These are phyloP conservation scores for Cepphus grylle DNA, from an alignment of 2,113 vertebrate species.

Conservation along the genomic window DNA sequence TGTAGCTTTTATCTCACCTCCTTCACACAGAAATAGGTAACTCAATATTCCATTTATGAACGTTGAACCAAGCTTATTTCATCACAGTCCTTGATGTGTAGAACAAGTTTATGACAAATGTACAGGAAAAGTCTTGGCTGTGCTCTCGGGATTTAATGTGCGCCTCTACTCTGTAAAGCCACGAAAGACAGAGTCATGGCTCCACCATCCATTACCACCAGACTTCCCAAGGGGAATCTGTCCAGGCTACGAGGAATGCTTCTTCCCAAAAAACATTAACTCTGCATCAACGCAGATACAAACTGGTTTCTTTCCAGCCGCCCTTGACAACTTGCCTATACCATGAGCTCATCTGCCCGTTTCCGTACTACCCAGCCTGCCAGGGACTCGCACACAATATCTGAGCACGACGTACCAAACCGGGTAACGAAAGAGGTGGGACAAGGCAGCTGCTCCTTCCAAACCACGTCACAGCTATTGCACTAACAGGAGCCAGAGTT, in stretches of 20 bases:
- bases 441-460: neutral
- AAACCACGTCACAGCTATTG: neutral
- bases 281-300: neutral
- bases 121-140: neutral
- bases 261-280: neutral
- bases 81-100: neutral
- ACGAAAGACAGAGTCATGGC: neutral
- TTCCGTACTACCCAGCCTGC: neutral
- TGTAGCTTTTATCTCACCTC: neutral
- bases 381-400: accelerated
- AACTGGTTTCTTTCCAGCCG: neutral
- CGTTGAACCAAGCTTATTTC: neutral
- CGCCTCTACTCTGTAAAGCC: neutral
- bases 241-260: neutral
- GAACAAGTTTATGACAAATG: neutral
- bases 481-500: neutral
- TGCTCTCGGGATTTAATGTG: neutral
- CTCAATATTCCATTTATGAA: neutral
- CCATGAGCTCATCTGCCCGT: neutral
- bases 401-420: accelerated
- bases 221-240: neutral
- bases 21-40: neutral
- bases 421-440: neutral
- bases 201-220: neutral
- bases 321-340: neutral